Conservation (phyloP, 2,797 vertebrate species). For the Nyctalus aviator region DNA sequence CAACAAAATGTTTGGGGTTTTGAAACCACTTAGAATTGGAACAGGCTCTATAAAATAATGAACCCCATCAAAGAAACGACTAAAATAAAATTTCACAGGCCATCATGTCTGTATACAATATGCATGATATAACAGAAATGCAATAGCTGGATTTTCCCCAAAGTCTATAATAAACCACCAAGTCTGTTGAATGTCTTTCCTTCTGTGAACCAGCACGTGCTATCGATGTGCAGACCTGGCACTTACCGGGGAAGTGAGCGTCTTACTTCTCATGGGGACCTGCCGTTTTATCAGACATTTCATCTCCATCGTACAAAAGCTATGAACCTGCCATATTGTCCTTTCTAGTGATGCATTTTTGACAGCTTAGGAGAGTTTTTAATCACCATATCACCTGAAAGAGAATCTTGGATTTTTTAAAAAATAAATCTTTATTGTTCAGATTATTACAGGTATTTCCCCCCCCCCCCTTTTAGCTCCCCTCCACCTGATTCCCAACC, state of each 20-base stretch:
- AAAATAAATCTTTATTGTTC: no score
- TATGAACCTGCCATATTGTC: background rate
- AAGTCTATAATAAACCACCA: background rate
- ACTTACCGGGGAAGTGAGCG: no score
- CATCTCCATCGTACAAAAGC: background rate
- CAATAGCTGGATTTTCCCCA: background rate
- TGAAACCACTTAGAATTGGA: conserved; percentile 28
- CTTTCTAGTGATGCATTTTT: background rate
- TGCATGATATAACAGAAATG: background rate
- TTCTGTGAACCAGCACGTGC: background rate
- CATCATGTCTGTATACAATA: background rate
- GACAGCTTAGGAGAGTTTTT: background rate
- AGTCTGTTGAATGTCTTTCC: background rate
- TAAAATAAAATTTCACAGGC: conserved; percentile 54
- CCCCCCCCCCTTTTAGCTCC: no score
- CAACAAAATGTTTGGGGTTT: background rate
- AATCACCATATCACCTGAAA: background rate
- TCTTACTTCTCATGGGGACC: background rate
- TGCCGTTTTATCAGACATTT: background rate
- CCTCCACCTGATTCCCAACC: no score
- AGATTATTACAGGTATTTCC: no score
- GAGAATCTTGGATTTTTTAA: background rate
- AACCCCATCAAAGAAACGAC: background rate
- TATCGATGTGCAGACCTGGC: background rate
- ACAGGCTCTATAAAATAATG: background rate